These are phyloP conservation scores for Erythrocercus mccallii DNA, from an alignment of 2,113 vertebrate genomes.

Conservation along the genomic window DNA sequence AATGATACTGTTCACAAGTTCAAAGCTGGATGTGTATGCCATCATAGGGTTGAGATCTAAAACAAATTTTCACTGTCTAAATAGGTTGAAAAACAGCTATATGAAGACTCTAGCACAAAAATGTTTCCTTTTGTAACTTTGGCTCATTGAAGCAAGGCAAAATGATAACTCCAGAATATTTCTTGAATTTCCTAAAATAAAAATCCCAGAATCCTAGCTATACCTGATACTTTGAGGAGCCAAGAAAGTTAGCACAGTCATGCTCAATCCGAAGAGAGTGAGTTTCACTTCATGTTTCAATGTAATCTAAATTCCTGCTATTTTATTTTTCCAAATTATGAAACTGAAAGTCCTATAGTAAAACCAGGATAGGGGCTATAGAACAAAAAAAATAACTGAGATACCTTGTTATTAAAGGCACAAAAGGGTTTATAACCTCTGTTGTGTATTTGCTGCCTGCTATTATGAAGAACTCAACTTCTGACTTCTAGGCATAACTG, in stretches of 20 bases:
- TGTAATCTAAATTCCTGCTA: not conserved
- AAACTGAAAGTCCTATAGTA: not conserved
- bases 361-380: not conserved
- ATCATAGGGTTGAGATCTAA: not conserved
- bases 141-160: not conserved
- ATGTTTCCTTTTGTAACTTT: not conserved
- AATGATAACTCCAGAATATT: not conserved
- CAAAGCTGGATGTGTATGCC: not conserved
- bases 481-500: not conserved
- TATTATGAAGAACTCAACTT: not conserved
- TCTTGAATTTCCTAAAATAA: not conserved
- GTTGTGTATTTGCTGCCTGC: not conserved
- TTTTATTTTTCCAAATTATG: not conserved
- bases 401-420: not conserved
- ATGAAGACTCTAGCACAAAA: not conserved
- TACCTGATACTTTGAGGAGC: not conserved
- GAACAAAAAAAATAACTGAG: not conserved
- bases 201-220: not conserved
- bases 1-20: not conserved
- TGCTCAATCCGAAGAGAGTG: not conserved
- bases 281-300: not conserved
- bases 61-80: not conserved
- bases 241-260: not conserved
- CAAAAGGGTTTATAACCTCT: not conserved
- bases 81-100: not conserved